Conservation (phyloP, 2,888 invertebrate genomes). For the Sinelater perroti region DNA sequence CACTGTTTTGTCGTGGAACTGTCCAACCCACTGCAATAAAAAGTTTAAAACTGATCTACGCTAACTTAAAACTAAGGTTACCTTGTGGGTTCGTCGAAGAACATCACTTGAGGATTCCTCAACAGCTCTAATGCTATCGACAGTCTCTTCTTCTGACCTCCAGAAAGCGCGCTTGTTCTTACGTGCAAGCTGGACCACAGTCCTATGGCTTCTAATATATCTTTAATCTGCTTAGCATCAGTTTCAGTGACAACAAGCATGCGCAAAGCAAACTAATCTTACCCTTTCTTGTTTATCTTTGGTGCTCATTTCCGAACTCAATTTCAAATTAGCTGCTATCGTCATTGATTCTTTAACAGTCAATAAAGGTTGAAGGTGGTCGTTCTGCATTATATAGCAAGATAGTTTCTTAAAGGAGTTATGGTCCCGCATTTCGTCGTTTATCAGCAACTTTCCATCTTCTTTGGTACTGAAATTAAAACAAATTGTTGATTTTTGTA, state of each 20-base stretch:
- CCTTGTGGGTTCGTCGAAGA: conserved; percentile 96
- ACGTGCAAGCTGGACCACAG: conserved; percentile 73
- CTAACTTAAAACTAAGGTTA: conserved; percentile 60
- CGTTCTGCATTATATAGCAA: conserved; percentile 92
- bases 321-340: conserved; percentile 87
- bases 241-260: too few relatives aligned
- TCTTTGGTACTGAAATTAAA: conserved; percentile 58
- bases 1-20: conserved; percentile 85
- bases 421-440: conserved; percentile 72
- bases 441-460: conserved; percentile 78
- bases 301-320: conserved; percentile 70
- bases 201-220: conserved; percentile 81
- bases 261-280: too few relatives aligned
- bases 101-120: conserved; percentile 91
- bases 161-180: conserved; percentile 77
- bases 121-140: conserved; percentile 91
- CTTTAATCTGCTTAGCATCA: conserved; percentile 77
- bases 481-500: conserved; percentile 17
- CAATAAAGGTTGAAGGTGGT: conserved; percentile 81
- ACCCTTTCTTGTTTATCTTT: conserved; percentile 75
- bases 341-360: conserved; percentile 87
- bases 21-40: conserved; percentile 74
- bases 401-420: conserved; percentile 76
- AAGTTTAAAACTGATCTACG: too few relatives aligned
- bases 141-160: conserved; percentile 89